phyloP scores from a whole-genome alignment of 1,140 invertebrate species.

The Penaeus indicus region DNA sequence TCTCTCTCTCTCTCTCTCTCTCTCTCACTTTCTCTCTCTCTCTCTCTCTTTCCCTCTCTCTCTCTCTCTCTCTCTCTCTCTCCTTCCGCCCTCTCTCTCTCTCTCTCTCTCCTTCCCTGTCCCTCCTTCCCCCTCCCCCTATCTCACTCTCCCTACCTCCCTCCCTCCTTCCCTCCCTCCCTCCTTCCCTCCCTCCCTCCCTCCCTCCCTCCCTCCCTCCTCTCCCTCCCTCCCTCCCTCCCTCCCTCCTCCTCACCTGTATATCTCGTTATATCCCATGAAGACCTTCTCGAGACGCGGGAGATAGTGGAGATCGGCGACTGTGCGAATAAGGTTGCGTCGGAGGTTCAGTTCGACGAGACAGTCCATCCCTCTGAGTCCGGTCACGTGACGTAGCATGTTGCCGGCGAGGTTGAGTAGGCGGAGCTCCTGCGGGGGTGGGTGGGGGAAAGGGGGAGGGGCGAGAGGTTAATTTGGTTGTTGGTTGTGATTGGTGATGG shows the following conservation, averaged over 20 bases:
- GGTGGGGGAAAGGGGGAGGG: not conserved
- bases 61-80: too few relatives aligned
- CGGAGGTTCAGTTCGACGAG: constrained; percentile 89
- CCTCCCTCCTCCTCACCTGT: constrained; percentile 68
- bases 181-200: too few relatives aligned
- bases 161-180: too few relatives aligned
- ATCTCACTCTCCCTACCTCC: too few relatives aligned
- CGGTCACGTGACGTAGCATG: constrained; percentile 81
- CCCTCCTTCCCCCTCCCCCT: too few relatives aligned
- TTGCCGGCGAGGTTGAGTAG: constrained; percentile 93
- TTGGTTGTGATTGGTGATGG: not conserved
- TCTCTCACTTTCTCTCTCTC: too few relatives aligned
- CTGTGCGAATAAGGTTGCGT: constrained; percentile 84
- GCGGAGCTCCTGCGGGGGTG: constrained; percentile 77
- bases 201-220: too few relatives aligned
- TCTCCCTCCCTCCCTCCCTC: not conserved
- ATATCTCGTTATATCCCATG: constrained; percentile 89
- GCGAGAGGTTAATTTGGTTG: not conserved
- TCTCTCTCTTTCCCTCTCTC: too few relatives aligned
- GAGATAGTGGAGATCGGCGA: constrained; percentile 84
- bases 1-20: too few relatives aligned
- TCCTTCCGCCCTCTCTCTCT: too few relatives aligned
- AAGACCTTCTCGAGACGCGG: constrained; percentile 86
- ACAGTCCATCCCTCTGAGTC: constrained; percentile 82
- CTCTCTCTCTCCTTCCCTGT: too few relatives aligned